These are phyloP conservation scores for Holothuria scabra DNA, from an alignment of 53 echinoderm and acorn worm genomes.

Conservation along the genomic window DNA sequence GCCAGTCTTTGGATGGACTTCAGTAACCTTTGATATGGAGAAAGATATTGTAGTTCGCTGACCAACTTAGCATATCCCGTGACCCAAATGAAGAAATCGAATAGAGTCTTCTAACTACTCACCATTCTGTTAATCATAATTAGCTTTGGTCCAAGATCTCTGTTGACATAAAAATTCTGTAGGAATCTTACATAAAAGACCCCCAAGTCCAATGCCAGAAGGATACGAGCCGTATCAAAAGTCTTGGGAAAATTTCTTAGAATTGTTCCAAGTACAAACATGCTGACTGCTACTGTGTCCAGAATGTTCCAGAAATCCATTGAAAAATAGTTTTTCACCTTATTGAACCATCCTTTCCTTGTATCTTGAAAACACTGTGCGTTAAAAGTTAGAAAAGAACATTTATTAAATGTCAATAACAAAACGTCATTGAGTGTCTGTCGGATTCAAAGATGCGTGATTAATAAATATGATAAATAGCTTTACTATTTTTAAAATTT, in stretches of 20 bases:
- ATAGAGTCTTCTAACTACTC: neutral
- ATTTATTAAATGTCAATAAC: no score
- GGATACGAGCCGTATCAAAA: conserved; percentile 54
- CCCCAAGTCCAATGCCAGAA: conserved; percentile 64
- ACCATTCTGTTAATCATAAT: conserved; percentile 77
- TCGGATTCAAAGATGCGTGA: no score
- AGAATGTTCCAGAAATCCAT: conserved; percentile 68
- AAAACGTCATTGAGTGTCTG: no score
- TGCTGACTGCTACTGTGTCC: conserved; percentile 45
- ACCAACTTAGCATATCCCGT: no score
- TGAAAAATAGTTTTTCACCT: conserved; percentile 53
- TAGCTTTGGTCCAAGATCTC: conserved; percentile 69
- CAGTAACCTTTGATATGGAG: no score
- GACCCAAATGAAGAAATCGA: no score
- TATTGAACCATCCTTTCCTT: conserved; percentile 52
- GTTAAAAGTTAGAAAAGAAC: no score
- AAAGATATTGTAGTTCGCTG: no score
- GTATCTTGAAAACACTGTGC: conserved; percentile 40
- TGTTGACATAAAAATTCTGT: conserved; percentile 62
- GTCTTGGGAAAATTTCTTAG: conserved; percentile 41
- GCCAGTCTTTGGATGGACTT: no score
- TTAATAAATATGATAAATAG: no score
- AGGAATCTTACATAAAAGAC: conserved; percentile 63
- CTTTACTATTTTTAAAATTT: no score
- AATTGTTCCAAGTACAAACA: conserved; percentile 51